A percentile compares a stretch with the other conserved stretches of the same genome.
These are phyloP conservation scores for Misgurnus mizolepis DNA, from an alignment of 2,113 vertebrate species.

Conservation along the genomic window DNA sequence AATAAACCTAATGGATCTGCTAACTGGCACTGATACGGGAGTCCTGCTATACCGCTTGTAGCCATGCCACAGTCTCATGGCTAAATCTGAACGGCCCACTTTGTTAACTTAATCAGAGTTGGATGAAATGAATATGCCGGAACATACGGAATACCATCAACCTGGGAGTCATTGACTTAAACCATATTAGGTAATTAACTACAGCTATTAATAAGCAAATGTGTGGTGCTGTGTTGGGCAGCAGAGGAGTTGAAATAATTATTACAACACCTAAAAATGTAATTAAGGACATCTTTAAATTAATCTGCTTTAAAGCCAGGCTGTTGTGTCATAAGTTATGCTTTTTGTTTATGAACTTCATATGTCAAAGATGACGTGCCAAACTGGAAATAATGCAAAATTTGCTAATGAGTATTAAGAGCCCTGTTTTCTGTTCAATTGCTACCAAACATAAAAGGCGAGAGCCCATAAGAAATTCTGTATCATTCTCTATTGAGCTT, in stretches of 20 bases:
- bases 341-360: too few relatives aligned
- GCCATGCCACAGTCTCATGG: background rate
- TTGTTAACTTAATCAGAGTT: slow-evolving; percentile 24
- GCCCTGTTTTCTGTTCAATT: too few relatives aligned
- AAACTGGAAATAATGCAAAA: too few relatives aligned
- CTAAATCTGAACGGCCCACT: background rate
- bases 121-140: slow-evolving; percentile 11
- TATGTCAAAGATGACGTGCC: too few relatives aligned
- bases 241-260: background rate
- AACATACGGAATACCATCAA: background rate
- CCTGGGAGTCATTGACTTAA: slow-evolving; percentile 9
- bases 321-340: too few relatives aligned
- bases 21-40: background rate
- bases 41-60: background rate
- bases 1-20: slow-evolving; percentile 16
- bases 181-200: slow-evolving; percentile 7
- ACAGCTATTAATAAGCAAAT: slow-evolving; percentile 4
- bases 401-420: too few relatives aligned
- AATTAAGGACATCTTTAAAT: too few relatives aligned
- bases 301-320: too few relatives aligned
- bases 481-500: too few relatives aligned
- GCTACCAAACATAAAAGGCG: too few relatives aligned
- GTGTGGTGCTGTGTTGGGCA: background rate
- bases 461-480: too few relatives aligned
- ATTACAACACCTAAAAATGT: background rate